Percentiles rank a stretch among this genome's conserved stretches.
Evolutionary conservation across 2,888 invertebrate species (phyloP).

Genomic region (Galerucella pusilla): DNA sequence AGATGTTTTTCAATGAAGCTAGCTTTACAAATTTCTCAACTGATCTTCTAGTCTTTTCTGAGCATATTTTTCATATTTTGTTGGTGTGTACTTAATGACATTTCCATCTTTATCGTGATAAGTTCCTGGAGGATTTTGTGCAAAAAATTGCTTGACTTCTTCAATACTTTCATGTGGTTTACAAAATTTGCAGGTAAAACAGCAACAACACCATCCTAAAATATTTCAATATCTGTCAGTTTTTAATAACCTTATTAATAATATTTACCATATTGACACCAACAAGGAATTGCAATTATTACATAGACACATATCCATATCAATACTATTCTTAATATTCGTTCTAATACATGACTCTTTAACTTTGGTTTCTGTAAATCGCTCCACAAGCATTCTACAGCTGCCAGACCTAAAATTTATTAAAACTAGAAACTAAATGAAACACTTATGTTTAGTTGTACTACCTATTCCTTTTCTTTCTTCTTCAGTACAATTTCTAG

Average conservation of each 20-base stretch:
- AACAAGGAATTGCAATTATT: conserved; percentile 65
- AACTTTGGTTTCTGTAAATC: conserved; percentile 59
- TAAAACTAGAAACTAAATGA: neutral
- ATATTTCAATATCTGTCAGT: conserved; percentile 18
- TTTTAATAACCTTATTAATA: neutral
- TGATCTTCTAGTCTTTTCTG: conserved; percentile 70
- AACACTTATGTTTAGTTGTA: neutral
- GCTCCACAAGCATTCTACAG: conserved; percentile 62
- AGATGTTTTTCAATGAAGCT: neutral
- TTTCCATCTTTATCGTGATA: conserved; percentile 61
- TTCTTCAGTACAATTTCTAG: conserved; percentile 66
- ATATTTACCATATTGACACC: conserved; percentile 66
- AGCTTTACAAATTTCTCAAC: conserved; percentile 66
- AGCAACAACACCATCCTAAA: conserved; percentile 73
- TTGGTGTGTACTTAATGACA: conserved; percentile 67
- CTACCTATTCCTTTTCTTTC: conserved; percentile 65
- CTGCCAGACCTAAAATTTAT: conserved; percentile 47
- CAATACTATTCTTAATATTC: conserved; percentile 58
- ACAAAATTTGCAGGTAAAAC: conserved; percentile 69
- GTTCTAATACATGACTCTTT: conserved; percentile 47
- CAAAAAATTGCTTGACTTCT: conserved; percentile 68
- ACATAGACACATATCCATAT: conserved; percentile 66
- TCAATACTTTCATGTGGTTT: conserved; percentile 69
- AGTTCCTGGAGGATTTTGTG: conserved; percentile 70
- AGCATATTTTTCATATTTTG: conserved; percentile 68